These are phyloP conservation scores for Strigamia maritima DNA, from an alignment of 2,888 invertebrate species.

Conservation along the genomic window DNA sequence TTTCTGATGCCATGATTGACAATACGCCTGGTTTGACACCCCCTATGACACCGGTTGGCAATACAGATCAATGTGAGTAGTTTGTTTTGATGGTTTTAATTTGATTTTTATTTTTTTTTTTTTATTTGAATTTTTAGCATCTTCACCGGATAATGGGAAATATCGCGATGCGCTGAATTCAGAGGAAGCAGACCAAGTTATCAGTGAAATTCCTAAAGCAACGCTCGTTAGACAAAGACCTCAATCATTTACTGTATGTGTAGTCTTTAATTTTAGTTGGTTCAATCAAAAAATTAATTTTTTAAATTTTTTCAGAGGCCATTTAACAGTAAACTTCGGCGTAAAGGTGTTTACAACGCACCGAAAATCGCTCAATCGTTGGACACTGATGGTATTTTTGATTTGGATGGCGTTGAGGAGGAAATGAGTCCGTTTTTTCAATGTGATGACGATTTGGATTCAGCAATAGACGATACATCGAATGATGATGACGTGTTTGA, in stretches of 20 bases:
- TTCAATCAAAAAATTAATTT: not conserved
- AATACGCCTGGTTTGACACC: conserved; percentile 10
- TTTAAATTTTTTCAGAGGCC: conserved; percentile 6
- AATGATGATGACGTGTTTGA: not conserved
- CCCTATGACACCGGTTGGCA: conserved; percentile 35
- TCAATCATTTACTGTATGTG: conserved; percentile 36
- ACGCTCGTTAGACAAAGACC: not conserved
- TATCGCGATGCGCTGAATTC: conserved; percentile 8
- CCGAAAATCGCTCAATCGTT: conserved; percentile 34
- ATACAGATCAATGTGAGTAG: conserved; percentile 16
- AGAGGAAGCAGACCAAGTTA: conserved; percentile 29
- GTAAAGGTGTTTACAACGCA: conserved; percentile 13
- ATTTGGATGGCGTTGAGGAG: conserved; percentile 36
- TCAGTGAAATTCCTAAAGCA: conserved; percentile 12
- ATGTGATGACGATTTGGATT: conserved; percentile 34
- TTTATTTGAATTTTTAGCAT: not conserved
- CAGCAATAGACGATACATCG: not conserved
- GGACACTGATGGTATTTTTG: conserved; percentile 37
- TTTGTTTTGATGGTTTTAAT: not conserved
- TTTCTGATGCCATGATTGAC: conserved; percentile 36
- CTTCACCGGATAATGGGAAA: not conserved
- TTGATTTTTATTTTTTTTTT: not conserved
- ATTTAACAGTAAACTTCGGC: conserved; percentile 25
- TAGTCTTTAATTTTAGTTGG: not conserved
- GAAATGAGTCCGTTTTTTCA: conserved; percentile 28